Conservation (phyloP, 2,113 vertebrate species). For the Pongo abelii region DNA sequence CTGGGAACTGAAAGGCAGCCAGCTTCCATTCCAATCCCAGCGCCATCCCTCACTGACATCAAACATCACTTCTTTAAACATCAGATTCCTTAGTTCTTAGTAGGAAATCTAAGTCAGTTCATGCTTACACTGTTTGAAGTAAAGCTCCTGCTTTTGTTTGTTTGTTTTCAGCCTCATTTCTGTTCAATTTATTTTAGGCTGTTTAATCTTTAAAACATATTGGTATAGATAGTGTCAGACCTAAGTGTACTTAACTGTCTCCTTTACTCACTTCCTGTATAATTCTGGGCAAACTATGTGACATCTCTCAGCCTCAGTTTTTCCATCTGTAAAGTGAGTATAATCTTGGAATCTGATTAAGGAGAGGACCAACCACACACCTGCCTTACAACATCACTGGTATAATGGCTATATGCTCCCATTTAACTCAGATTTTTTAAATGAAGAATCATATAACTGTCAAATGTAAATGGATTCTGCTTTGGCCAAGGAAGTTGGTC, state of each 20-base stretch:
- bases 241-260: not conserved
- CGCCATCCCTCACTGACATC: not conserved
- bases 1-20: not conserved
- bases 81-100: not conserved
- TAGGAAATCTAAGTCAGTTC: constrained; percentile 6
- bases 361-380: not conserved
- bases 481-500: not conserved
- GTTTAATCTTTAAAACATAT: not conserved
- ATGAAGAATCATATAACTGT: not conserved
- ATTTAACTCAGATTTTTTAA: not conserved
- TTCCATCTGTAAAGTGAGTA: not conserved
- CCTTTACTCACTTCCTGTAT: not conserved
- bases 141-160: not conserved
- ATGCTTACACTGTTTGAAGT: not conserved
- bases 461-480: not conserved
- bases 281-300: not conserved
- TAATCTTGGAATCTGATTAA: not conserved
- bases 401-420: not conserved
- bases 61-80: not conserved
- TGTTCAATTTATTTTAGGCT: not conserved
- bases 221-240: not conserved
- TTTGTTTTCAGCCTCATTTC: not conserved
- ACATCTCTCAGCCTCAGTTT: not conserved
- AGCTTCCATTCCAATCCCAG: not conserved
- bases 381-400: not conserved